phyloP scores from a whole-genome alignment of 2,888 invertebrate species.

The Cetonia aurata region DNA sequence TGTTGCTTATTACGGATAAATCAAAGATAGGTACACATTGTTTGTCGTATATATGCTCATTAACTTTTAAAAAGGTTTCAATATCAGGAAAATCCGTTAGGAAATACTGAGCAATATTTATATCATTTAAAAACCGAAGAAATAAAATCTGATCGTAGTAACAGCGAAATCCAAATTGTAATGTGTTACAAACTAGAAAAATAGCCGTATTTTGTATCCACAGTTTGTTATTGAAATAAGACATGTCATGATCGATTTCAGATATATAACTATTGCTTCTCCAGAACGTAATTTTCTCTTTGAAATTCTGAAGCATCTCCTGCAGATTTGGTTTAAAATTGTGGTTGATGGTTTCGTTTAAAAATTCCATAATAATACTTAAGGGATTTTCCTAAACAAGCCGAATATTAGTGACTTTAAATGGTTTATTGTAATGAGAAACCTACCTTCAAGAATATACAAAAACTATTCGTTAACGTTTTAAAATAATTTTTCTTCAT shows the following conservation, averaged over 20 bases:
- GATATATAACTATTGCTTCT: slow-evolving; percentile 58
- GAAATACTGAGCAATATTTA: slow-evolving; percentile 72
- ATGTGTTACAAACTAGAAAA: slow-evolving; percentile 72
- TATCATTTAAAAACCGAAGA: slow-evolving; percentile 71
- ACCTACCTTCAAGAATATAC: slow-evolving; percentile 78
- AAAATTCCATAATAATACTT: slow-evolving; percentile 60
- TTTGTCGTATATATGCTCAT: slow-evolving; percentile 51
- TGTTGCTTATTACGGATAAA: slow-evolving; percentile 63
- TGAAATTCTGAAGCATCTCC: slow-evolving; percentile 63
- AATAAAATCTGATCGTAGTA: slow-evolving; percentile 75
- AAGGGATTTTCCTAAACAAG: slow-evolving; percentile 75
- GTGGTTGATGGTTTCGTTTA: slow-evolving; percentile 59
- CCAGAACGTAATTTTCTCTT: slow-evolving; percentile 56
- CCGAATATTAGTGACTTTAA: slow-evolving; percentile 42
- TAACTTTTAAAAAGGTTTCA: slow-evolving; percentile 49
- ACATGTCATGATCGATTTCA: slow-evolving; percentile 65
- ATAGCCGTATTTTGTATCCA: slow-evolving; percentile 72
- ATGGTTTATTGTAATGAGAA: slow-evolving; percentile 35
- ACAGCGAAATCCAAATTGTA: slow-evolving; percentile 75
- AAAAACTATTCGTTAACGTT: slow-evolving; percentile 75
- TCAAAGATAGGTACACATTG: slow-evolving; percentile 70
- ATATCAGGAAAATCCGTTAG: slow-evolving; percentile 66
- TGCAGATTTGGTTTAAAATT: slow-evolving; percentile 58
- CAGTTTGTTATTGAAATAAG: slow-evolving; percentile 68
- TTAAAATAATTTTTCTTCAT: slow-evolving; percentile 71